Percentiles rank a stretch among this genome's conserved stretches.
Conservation (phyloP, 2,113 vertebrate species). For the Malurus cyaneus region DNA sequence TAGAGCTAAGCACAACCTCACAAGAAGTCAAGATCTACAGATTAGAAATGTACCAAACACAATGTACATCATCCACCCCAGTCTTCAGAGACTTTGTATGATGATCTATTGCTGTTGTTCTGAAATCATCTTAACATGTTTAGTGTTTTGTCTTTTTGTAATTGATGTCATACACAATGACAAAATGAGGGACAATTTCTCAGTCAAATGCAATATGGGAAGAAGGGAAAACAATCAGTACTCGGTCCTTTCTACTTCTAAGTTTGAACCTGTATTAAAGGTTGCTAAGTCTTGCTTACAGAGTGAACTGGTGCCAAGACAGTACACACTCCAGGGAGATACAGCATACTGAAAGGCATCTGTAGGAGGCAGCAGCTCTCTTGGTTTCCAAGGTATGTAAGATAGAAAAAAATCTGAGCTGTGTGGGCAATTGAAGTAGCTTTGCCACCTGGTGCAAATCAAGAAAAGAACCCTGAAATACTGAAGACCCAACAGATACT, state of each 20-base stretch:
- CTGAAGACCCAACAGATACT: conserved; percentile 13
- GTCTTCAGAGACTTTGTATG: background rate
- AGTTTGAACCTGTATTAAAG: conserved; percentile 37
- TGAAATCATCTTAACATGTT: background rate
- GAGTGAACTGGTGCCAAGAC: conserved; percentile 61
- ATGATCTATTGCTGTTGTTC: background rate
- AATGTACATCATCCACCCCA: background rate
- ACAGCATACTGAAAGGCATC: conserved; percentile 62
- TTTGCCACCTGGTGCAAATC: conserved; percentile 65
- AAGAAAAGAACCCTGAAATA: conserved; percentile 66
- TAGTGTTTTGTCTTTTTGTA: background rate
- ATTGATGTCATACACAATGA: background rate
- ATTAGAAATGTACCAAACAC: background rate
- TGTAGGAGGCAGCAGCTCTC: conserved; percentile 56
- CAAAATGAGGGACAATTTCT: background rate
- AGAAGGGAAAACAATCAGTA: background rate
- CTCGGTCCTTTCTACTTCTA: background rate
- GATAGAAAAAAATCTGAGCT: conserved; percentile 62
- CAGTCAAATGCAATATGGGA: background rate
- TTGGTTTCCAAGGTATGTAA: conserved; percentile 58
- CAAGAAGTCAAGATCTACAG: background rate
- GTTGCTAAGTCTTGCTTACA: conserved; percentile 62
- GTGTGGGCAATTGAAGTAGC: conserved; percentile 57
- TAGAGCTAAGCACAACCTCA: background rate
- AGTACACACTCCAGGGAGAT: conserved; percentile 55